A percentile compares a stretch with the other conserved stretches of the same genome.
Conservation (phyloP, 2,113 vertebrate species). For the Cavia porcellus region DNA sequence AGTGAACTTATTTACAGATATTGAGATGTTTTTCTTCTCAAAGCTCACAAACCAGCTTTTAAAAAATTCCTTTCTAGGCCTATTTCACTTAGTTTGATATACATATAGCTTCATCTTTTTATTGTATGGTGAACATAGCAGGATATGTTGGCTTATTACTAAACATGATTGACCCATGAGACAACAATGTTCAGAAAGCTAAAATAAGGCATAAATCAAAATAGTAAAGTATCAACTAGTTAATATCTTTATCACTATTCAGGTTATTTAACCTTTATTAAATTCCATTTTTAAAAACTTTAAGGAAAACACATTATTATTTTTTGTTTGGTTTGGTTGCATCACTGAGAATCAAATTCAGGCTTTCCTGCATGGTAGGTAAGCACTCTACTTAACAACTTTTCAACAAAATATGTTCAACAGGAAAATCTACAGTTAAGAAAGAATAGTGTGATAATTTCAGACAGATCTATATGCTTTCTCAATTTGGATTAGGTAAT, state of each 20-base stretch:
- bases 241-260: neutral
- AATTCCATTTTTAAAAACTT: neutral
- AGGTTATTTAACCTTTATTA: neutral
- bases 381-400: neutral
- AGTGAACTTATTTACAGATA: neutral
- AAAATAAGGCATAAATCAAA: neutral
- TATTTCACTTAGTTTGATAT: neutral
- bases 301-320: neutral
- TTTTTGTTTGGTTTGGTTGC: neutral
- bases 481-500: neutral
- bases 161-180: neutral
- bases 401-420: neutral
- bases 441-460: neutral
- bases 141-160: neutral
- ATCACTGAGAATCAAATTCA: neutral
- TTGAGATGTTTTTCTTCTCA: neutral
- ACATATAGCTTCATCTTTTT: neutral
- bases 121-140: neutral
- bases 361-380: neutral
- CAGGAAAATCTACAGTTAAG: neutral
- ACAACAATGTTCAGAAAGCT: neutral
- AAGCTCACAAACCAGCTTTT: neutral
- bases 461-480: neutral
- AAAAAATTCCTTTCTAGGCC: conserved; percentile 32
- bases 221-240: neutral